Evolutionary conservation across 2,888 invertebrate genomes (phyloP).

Genomic region (Laspeyria flexula): DNA sequence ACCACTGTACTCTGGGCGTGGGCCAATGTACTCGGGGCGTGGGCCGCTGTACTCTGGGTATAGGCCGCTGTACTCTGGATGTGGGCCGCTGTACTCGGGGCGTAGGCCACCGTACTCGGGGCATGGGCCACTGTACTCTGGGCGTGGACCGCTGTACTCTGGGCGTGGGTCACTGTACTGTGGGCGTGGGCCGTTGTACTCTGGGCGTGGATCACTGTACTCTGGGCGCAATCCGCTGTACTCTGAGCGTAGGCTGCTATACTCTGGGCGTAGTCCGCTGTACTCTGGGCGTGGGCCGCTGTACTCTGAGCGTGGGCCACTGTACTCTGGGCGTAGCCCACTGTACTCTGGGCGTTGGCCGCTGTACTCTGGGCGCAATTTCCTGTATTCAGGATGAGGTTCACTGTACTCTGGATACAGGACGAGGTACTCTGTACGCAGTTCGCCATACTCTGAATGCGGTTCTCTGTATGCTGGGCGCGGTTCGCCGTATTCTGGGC

Average conservation of each 20-base stretch:
- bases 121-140: conserved; percentile 2
- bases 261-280: too few species aligned
- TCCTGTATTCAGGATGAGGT: neutral
- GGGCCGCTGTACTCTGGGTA: too few species aligned
- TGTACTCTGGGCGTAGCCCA: too few species aligned
- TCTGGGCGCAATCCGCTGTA: neutral
- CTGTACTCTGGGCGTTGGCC: too few species aligned
- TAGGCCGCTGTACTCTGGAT: too few species aligned
- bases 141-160: neutral
- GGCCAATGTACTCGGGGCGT: too few species aligned
- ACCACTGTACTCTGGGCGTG: neutral
- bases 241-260: too few species aligned
- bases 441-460: neutral
- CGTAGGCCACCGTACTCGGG: neutral
- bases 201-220: neutral
- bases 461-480: neutral
- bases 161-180: neutral
- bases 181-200: neutral
- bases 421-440: neutral
- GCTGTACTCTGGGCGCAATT: neutral
- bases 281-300: too few species aligned
- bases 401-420: neutral
- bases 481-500: neutral
- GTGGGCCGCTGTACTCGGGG: neutral
- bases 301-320: too few species aligned